Evolutionary conservation across 2,113 vertebrate species (phyloP), one percentile per base, ranked within the genome.

Genomic region (Lichenostomus cassidix): DNA sequence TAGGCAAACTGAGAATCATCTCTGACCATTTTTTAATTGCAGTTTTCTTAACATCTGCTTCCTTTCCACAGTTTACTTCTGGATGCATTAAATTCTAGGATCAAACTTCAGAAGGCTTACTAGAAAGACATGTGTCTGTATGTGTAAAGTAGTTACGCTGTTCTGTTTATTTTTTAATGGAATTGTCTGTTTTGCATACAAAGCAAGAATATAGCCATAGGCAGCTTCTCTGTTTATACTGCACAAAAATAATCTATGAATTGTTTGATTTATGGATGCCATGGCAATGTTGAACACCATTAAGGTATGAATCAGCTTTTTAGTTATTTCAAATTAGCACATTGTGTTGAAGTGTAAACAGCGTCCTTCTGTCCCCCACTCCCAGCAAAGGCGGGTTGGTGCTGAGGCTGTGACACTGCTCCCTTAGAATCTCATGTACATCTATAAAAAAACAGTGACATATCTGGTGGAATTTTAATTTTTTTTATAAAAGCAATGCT

Each of bases 31-130:
- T 80, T 80, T 52, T 62, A 63, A 80, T 67, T 74, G 81, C 59
- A 87, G 70, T 73, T 92, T 74, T 69, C 63, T 67, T 86, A 86
- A 67, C 79, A 60, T 79, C 68, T 92, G 87, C 65, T 95, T 71
- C 70, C 77, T 77, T 87, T 88, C 67, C 50, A 37, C 83, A 86
- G 74, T 86, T 91, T 83, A 35, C 37, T 82, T 65, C 44, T 37
- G 49, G 62, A 37, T 58, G 37, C 82, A 27, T 59, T 78, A 63
- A 83, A 95, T 44, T 67, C 70, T 70, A 24, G 47, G 67, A 47
- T 92, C 60, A 60, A 41, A 58, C 80, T 94, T 75, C 59, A 62
- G 5, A 52, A 84, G 55, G 46, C 33, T 92, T 76, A 27, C 42
- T 95, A 29, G 77, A 64, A 90, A 67, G 58, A 73, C 6, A 4